Conservation (phyloP, 2,888 invertebrate species). For the Pediacus dermestoides region DNA sequence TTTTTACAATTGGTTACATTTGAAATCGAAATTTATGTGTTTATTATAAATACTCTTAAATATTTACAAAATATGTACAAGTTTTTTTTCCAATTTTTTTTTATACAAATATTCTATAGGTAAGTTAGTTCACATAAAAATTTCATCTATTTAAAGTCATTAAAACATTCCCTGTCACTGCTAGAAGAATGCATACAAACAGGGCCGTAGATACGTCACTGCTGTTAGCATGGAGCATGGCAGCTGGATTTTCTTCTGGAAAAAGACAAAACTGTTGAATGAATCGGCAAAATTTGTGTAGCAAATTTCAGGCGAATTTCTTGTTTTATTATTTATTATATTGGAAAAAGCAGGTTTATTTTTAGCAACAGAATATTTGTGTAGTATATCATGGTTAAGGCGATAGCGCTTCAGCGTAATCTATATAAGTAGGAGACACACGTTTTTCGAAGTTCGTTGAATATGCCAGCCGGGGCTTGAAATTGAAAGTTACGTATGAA, state of each 20-base stretch:
- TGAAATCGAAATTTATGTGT: not conserved
- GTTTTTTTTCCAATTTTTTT: constrained; percentile 5
- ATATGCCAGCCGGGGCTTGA: too few relatives aligned
- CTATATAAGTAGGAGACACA: too few relatives aligned
- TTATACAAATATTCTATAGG: constrained; percentile 9
- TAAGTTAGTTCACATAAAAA: constrained; percentile 6
- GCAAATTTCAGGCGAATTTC: too few relatives aligned
- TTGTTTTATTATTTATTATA: too few relatives aligned
- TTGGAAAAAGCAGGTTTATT: too few relatives aligned
- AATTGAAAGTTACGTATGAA: too few relatives aligned
- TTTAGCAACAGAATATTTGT: too few relatives aligned
- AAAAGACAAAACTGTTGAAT: constrained; percentile 22
- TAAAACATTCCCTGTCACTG: constrained; percentile 20
- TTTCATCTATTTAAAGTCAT: constrained; percentile 26
- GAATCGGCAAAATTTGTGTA: too few relatives aligned
- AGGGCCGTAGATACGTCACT: constrained; percentile 33
- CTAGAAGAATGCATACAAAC: constrained; percentile 20
- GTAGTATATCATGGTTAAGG: too few relatives aligned
- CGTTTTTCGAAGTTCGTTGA: too few relatives aligned
- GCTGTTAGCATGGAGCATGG: constrained; percentile 67
- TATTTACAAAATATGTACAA: constrained; percentile 8
- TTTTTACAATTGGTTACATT: not conserved
- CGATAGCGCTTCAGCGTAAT: too few relatives aligned
- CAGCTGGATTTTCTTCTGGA: constrained; percentile 69
- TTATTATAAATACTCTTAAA: constrained; percentile 1